phyloP scores from a whole-genome alignment of 2,113 vertebrate genomes.

The Bujurquina vittata region DNA sequence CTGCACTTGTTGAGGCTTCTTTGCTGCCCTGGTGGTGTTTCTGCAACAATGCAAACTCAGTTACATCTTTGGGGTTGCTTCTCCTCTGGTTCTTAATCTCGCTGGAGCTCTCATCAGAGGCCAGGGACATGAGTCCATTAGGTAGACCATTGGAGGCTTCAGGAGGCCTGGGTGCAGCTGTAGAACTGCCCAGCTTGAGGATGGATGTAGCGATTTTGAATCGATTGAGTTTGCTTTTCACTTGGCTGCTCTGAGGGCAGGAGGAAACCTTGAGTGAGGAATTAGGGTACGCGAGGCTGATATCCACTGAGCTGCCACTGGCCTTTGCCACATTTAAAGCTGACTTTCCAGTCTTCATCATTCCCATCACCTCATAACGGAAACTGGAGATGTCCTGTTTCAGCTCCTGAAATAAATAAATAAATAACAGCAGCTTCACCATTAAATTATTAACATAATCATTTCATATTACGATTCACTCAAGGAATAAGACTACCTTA shows the following conservation, averaged over 20 bases:
- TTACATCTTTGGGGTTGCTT: constrained; percentile 84
- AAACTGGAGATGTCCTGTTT: constrained; percentile 99
- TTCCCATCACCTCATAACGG: constrained; percentile 96
- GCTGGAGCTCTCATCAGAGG: constrained; percentile 66
- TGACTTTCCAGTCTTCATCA: constrained; percentile 89
- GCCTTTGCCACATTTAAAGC: constrained; percentile 74
- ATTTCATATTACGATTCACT: background rate
- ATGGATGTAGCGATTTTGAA: constrained; percentile 89
- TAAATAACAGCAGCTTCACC: too few relatives aligned
- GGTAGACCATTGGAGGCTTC: constrained; percentile 83
- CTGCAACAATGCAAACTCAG: constrained; percentile 85
- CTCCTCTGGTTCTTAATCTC: constrained; percentile 79
- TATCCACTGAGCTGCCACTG: constrained; percentile 51
- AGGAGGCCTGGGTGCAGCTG: constrained; percentile 63
- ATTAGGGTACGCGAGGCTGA: constrained; percentile 81
- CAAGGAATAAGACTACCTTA: constrained; percentile 83
- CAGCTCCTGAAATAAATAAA: constrained; percentile 80
- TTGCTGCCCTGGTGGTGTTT: constrained; percentile 79
- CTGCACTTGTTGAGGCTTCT: constrained; percentile 46
- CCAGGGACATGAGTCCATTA: constrained; percentile 83
- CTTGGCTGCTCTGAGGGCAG: constrained; percentile 72
- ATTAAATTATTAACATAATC: background rate
- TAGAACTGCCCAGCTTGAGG: constrained; percentile 84
- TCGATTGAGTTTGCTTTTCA: constrained; percentile 87
- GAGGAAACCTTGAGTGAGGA: constrained; percentile 78